Conservation (phyloP, 2,113 vertebrate species). For the Lamprotornis superbus region DNA sequence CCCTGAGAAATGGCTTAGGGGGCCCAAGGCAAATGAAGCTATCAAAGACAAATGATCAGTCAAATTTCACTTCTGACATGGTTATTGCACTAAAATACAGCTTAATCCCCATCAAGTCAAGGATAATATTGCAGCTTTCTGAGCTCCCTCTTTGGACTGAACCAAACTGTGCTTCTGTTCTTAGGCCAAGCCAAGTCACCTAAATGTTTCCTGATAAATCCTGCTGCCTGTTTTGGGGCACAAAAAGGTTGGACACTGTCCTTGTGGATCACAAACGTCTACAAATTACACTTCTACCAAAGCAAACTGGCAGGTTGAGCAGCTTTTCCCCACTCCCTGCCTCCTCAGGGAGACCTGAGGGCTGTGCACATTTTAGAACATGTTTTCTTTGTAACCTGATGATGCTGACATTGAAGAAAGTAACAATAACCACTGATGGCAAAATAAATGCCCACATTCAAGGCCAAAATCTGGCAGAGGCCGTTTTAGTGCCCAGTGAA, state of each 20-base stretch:
- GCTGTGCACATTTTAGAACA: fast-evolving
- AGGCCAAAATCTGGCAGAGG: neutral
- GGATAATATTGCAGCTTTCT: neutral
- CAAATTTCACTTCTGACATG: neutral
- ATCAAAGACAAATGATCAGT: constrained; percentile 45
- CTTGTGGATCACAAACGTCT: neutral
- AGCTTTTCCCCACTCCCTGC: neutral
- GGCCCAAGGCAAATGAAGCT: constrained; percentile 29
- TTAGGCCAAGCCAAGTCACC: neutral
- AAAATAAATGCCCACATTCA: neutral
- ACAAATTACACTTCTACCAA: neutral
- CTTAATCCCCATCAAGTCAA: neutral
- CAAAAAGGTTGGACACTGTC: neutral
- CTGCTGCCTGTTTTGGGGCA: neutral
- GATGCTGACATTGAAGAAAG: neutral
- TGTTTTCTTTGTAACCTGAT: neutral
- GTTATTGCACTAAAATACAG: constrained; percentile 2
- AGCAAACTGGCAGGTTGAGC: neutral
- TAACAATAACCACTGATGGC: neutral
- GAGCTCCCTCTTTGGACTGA: neutral
- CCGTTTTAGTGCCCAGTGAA: neutral
- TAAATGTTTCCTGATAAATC: neutral
- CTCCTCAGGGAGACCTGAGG: neutral
- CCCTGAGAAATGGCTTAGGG: constrained; percentile 37
- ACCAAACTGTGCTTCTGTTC: neutral